A percentile compares a stretch with the other conserved stretches of the same genome.
Evolutionary conservation across 1,140 invertebrate species (phyloP).

Genomic region (Neuroterus valhalla): DNA sequence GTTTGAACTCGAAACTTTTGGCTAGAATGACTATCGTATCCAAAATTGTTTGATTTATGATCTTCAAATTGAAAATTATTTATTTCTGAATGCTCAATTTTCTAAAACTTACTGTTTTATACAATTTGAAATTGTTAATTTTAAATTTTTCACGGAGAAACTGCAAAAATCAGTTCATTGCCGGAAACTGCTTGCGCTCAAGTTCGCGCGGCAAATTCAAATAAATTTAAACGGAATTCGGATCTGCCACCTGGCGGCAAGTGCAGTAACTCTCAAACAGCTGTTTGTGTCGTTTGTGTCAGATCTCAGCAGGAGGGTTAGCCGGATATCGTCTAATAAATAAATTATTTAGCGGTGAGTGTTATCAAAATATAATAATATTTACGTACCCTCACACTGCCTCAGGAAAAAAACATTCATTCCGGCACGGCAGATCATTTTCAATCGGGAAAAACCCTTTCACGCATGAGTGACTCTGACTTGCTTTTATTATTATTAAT

Average conservation of each 20-base stretch:
- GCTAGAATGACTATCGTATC: too few relatives aligned
- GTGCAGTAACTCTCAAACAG: slow-evolving; percentile 54
- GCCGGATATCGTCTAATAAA: slow-evolving; percentile 22
- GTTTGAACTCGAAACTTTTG: too few relatives aligned
- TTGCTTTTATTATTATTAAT: slow-evolving; percentile 25
- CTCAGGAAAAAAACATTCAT: background rate
- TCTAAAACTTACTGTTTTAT: slow-evolving; percentile 1
- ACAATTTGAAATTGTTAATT: slow-evolving; percentile 2
- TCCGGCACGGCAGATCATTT: slow-evolving; percentile 37
- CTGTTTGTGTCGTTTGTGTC: slow-evolving; percentile 59
- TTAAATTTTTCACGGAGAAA: slow-evolving; percentile 1
- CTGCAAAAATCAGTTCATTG: background rate
- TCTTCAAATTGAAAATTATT: slow-evolving; percentile 33
- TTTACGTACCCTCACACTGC: background rate
- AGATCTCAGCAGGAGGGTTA: slow-evolving; percentile 59
- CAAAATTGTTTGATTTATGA: background rate
- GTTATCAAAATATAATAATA: background rate
- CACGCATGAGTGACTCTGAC: slow-evolving; percentile 5
- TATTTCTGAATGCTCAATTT: background rate
- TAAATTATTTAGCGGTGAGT: slow-evolving; percentile 5
- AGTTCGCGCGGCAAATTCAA: slow-evolving; percentile 13
- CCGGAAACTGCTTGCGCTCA: background rate
- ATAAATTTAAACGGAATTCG: background rate
- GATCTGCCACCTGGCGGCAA: slow-evolving; percentile 48
- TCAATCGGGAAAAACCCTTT: background rate